phyloP scores from a whole-genome alignment of 1,140 invertebrate genomes.

The Drepana arcuata region DNA sequence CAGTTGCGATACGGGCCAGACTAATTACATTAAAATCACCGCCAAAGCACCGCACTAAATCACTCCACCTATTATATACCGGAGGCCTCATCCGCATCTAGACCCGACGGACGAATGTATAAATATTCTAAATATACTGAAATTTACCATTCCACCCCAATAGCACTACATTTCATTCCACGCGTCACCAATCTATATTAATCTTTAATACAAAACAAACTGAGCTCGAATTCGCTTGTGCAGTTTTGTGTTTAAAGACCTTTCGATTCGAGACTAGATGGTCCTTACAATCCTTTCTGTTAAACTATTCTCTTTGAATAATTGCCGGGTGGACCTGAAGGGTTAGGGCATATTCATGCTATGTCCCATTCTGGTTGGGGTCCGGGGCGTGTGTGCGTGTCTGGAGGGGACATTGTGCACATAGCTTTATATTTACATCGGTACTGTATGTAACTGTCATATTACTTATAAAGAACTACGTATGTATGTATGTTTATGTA shows the following conservation, averaged over 20 bases:
- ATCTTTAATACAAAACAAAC: too few relatives aligned
- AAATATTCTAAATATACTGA: slow-evolving; percentile 67
- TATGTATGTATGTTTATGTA: too few relatives aligned
- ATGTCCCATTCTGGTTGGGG: slow-evolving; percentile 60
- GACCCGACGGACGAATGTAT: slow-evolving; percentile 55
- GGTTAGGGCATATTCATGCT: slow-evolving; percentile 66
- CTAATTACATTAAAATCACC: slow-evolving; percentile 58
- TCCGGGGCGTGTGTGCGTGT: slow-evolving; percentile 24
- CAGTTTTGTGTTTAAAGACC: too few relatives aligned
- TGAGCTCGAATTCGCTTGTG: too few relatives aligned
- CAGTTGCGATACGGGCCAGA: slow-evolving; percentile 32
- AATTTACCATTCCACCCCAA: slow-evolving; percentile 25
- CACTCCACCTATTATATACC: slow-evolving; percentile 52
- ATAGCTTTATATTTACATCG: too few relatives aligned
- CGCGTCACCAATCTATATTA: too few relatives aligned
- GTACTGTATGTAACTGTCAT: too few relatives aligned
- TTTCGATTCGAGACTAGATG: too few relatives aligned
- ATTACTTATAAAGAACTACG: too few relatives aligned
- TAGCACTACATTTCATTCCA: too few relatives aligned
- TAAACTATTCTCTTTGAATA: slow-evolving; percentile 72
- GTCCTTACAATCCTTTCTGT: slow-evolving; percentile 69
- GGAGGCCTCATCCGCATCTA: slow-evolving; percentile 45
- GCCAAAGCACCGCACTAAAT: slow-evolving; percentile 49
- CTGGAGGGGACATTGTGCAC: slow-evolving; percentile 30
- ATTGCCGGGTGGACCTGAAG: slow-evolving; percentile 69